These are phyloP conservation scores for Platycheirus rosarum DNA, from an alignment of 2,888 invertebrate genomes.

Conservation along the genomic window DNA sequence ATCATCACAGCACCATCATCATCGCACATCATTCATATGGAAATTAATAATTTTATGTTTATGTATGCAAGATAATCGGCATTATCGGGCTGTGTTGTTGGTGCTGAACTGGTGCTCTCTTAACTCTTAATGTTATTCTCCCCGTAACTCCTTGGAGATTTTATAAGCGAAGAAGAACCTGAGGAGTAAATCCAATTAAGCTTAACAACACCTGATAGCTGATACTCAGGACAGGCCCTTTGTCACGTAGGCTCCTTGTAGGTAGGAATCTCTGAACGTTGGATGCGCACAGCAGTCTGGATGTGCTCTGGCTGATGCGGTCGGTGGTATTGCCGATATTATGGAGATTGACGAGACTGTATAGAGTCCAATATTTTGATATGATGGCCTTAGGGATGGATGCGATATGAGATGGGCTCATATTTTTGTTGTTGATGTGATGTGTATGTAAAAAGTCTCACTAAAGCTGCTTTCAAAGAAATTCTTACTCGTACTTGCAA, in stretches of 20 bases:
- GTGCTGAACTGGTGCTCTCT: conserved; percentile 2
- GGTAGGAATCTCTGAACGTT: neutral
- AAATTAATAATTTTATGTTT: conserved; percentile 71
- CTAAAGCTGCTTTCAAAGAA: conserved; percentile 12
- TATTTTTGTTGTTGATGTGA: conserved; percentile 15
- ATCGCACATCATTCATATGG: conserved; percentile 70
- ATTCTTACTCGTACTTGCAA: conserved; percentile 14
- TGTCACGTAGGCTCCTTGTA: conserved; percentile 67
- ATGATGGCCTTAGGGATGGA: conserved; percentile 22
- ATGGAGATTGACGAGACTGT: conserved; percentile 29
- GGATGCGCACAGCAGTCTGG: conserved; percentile 6
- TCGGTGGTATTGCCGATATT: conserved; percentile 24
- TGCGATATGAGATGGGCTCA: conserved; percentile 2
- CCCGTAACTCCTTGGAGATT: conserved; percentile 35
- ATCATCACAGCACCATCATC: conserved; percentile 44
- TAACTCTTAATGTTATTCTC: conserved; percentile 35
- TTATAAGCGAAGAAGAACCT: conserved; percentile 50
- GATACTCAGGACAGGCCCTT: conserved; percentile 69
- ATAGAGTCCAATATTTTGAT: conserved; percentile 40
- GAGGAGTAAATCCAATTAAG: conserved; percentile 72
- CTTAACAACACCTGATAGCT: conserved; percentile 73
- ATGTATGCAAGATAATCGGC: conserved; percentile 43
- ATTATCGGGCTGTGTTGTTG: conserved; percentile 8
- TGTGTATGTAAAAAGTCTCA: conserved; percentile 7
- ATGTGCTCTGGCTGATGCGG: conserved; percentile 35